Base-by-base conservation (phyloP, 2,888 invertebrate genomes). In the Iphiclides podalirius region DNA sequence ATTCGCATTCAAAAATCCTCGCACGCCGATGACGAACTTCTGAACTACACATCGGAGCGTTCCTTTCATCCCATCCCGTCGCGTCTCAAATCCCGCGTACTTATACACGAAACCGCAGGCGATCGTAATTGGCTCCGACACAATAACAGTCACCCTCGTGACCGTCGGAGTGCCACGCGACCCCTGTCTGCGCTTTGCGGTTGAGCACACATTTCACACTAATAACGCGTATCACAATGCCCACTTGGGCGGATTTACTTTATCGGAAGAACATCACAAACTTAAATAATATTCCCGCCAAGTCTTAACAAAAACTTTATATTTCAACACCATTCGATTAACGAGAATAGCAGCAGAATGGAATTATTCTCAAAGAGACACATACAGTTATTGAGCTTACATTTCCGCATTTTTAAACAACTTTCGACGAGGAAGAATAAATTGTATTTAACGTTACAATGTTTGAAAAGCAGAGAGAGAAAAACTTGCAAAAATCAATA, bases 141-240 rank as follows among this genome's bases (percentile, higher is more conserved):
- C 48, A 48, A 53, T 55, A 52, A 54, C 58, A 53, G 54, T 57
- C 57, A 46, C 45, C 45, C 51, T 54, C 53, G 54, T 47, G 51
- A 45, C 48, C 53, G 57, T 13, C 15, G 39, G 11, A 42, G 55
- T 54, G 56, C 52, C 54, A 53, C 42, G 52, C 56, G 55, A 53
- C 59, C 55, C 58, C 58, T 43, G 63, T 61, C 64, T 67, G 58
- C 57, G 60, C 61, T 63, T 66, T 66, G 64, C 61, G 63, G 63
- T 66, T 49, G 53, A 55, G 52, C 54, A 58, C 56, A 57, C 63
- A 57, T 58, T 59, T 54, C 58, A 54, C 58, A 48, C 48, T 55
- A 53, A 52, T 54, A 46, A 55, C 48, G 49, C 52, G 53, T 50
- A 55, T 53, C 50, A 55, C 47, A 48, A 52, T 55, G 49, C 47